A percentile compares a stretch with the other conserved stretches of the same genome.
phyloP scores from a whole-genome alignment of 1,140 invertebrate species.

The Marisa cornuarietis region DNA sequence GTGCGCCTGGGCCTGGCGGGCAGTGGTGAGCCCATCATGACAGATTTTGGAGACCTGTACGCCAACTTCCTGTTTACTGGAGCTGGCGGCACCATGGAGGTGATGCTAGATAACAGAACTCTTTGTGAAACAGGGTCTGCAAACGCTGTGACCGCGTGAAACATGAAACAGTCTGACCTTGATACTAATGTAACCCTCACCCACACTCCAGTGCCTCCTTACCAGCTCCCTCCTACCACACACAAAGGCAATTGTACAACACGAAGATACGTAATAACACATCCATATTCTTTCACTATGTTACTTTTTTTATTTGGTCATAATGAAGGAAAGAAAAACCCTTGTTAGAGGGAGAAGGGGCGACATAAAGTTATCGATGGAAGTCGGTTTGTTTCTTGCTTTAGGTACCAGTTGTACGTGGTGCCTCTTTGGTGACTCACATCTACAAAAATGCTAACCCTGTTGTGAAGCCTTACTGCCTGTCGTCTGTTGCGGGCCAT shows the following conservation, averaged over 20 bases:
- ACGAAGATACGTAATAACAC: too few relatives aligned
- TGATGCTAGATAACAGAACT: slow-evolving; percentile 5
- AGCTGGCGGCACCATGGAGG: slow-evolving; percentile 49
- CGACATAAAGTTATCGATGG: neutral
- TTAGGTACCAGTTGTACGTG: slow-evolving; percentile 51
- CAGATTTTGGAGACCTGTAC: slow-evolving; percentile 50
- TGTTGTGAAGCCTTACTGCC: slow-evolving; percentile 47
- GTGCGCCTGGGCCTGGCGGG: slow-evolving; percentile 42
- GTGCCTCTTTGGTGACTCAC: slow-evolving; percentile 46
- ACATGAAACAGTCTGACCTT: too few relatives aligned
- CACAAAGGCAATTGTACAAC: too few relatives aligned
- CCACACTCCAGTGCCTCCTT: too few relatives aligned
- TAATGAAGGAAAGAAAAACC: too few relatives aligned
- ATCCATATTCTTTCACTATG: too few relatives aligned
- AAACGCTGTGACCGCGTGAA: too few relatives aligned
- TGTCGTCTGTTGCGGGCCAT: slow-evolving; percentile 45
- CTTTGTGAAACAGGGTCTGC: too few relatives aligned
- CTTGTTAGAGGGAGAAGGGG: too few relatives aligned
- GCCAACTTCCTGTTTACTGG: slow-evolving; percentile 48
- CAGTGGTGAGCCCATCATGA: slow-evolving; percentile 40
- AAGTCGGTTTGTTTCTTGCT: slow-evolving; percentile 1
- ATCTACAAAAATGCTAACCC: slow-evolving; percentile 49
- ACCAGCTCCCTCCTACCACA: too few relatives aligned
- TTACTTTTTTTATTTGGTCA: too few relatives aligned
- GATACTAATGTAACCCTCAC: too few relatives aligned